Evolutionary conservation across 2,113 vertebrate genomes (phyloP), one percentile per base, ranked within the genome.

Genomic region (Corapipo altera): DNA sequence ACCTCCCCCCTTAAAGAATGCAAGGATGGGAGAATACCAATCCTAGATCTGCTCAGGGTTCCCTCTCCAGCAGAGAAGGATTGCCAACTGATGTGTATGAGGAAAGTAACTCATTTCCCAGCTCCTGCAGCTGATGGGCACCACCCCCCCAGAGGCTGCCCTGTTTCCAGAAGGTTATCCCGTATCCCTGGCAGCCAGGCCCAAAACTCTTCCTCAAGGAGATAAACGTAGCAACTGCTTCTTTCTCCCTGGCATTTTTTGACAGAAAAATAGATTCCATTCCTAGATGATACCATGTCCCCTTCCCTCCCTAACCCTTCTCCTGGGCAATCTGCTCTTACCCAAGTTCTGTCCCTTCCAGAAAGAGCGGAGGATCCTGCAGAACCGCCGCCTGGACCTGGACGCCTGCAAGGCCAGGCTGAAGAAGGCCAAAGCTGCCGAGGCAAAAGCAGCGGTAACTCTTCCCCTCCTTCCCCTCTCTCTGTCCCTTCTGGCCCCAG

Each of bases 351-450:
- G 6, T 39, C 59, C 83, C 46, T 80, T 86, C 1, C 97, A 99
- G 99, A 99, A 99, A 96, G 99, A 99, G 96, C 91, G 98, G 67
- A 98, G 99, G 57, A 98, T 99, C 66, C 98, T 99, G 75, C 98
- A 99, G 97, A 99, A 99, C 95, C 98, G 99, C 4, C 98, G 99
- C 9, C 98, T 99, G 75, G 99, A 99, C 73, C 97, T 99, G 58
- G 99, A 99, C 9, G 99, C 99, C 95, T 99, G 98, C 98, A 99
- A 99, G 96, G 99, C 99, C 2, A 97, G 99, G 12, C 27, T 99
- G 96, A 99, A 99, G 97, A 99, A 99, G 84, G 99, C 99, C 70
- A 99, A 99, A 96, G 98, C 98, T 12, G 99, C 99, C 0, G 99
- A 99, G 92, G 99, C 99, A 57, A 99, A 99, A 97, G 99, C 99